Evolutionary conservation across 1,140 invertebrate genomes (phyloP), one percentile per base, ranked within the genome.

Genomic region (Saccostrea glomerata): DNA sequence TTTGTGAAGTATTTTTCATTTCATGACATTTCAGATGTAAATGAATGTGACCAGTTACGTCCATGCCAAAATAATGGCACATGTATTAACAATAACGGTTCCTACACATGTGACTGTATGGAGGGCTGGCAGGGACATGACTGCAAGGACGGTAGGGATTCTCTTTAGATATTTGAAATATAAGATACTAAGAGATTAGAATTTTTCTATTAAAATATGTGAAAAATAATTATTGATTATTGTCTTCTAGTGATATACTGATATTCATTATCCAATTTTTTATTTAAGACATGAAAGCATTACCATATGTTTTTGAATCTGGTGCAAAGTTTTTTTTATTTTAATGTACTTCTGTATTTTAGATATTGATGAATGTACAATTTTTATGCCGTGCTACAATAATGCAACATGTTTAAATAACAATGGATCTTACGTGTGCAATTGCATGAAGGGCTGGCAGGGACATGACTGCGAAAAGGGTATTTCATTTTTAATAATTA

Each of bases 381-480:
- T 25, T 3, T 36, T 40, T 12, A 77, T 7, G 88, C 98, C 98
- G 0, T 98, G 98, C 93, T 96, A 97, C 92, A 98, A 98, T 95
- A 97, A 97, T 25, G 98, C 97, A 0, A 96, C 96, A 7, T 99
- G 98, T 91, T 95, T 95, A 0, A 98, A 99, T 90, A 96, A 97
- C 3, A 98, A 98, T 97, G 97, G 97, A 36, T 97, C 97, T 0
- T 98, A 97, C 92, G 95, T 97, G 7, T 99, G 98, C 95, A 96
- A 97, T 77, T 99, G 98, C 92, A 94, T 96, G 0, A 97, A 97
- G 91, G 97, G 97, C 54, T 99, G 97, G 93, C 96, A 96, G 36
- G 98, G 98, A 55, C 95, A 96, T 47, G 95, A 96, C 88, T 99
- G 98, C 95, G 98, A 99, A 94, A 96, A 56, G 2, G 84, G 66